Base-by-base conservation (phyloP, 1,140 invertebrate species). In the Metopolophium dirhodum region DNA sequence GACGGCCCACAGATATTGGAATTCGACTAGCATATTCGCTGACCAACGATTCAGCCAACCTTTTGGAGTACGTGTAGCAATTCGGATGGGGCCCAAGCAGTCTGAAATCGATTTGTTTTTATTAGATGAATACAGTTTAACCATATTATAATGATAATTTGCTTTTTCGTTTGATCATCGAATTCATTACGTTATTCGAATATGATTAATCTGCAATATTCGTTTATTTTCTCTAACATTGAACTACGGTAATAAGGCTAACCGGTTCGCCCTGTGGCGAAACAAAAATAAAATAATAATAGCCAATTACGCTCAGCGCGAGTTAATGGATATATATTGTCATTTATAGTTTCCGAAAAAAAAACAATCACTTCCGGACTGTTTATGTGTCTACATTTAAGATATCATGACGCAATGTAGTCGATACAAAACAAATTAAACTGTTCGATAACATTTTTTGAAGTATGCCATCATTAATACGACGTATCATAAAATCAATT, bases 1-100 rank as follows among this genome's bases (percentile, higher is more conserved):
- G 97, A 94, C 97, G 95, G 45, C 97, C 95, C 91, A 97, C 96
- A 61, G 96, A 96, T 9, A 96, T 94, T 20, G 97, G 97, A 35
- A 97, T 57, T 35, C 94, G 94, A 14, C 91, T 91, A 2, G 94
- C 94, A 68, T 95, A 95, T 93, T 96, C 94, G 20, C 94, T 94
- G 26, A 96, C 92, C 11, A 96, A 93, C 23, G 94, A 94, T 94
- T 96, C 96, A 2, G 96, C 95, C 90, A 96, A 94, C 6, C 96
- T 95, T 94, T 96, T 96, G 2, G 96, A 96, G 94, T 95, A 96
- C 14, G 96, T 96, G 94, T 96, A 96, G 86, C 96, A 96, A 94
- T 96, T 96, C 9, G 96, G 96, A 94, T 96, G 94, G 0, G 95
- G 95, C 11, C 95, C 95, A 9, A 96, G 94, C 26, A 96, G 91